phyloP scores from a whole-genome alignment of 2,888 invertebrate species.

The Coelogynopora nodosa region DNA sequence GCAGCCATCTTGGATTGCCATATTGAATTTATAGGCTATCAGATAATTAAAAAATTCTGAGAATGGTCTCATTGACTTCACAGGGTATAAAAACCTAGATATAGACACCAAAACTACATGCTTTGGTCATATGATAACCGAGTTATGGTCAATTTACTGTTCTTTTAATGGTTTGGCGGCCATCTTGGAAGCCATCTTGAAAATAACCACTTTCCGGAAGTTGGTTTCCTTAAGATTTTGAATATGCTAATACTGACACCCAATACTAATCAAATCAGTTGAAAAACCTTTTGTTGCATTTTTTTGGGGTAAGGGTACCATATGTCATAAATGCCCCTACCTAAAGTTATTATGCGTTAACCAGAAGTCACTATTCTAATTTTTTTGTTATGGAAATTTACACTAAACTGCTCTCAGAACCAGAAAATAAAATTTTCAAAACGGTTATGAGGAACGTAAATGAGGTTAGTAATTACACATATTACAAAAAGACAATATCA shows the following conservation, averaged over 20 bases:
- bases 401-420: too few species aligned
- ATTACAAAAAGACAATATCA: too few species aligned
- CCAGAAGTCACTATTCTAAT: too few species aligned
- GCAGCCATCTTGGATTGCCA: background rate
- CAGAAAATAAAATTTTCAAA: too few species aligned
- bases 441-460: too few species aligned
- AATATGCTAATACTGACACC: slow-evolving; percentile 28
- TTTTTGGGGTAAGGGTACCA: slow-evolving; percentile 27
- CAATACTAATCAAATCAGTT: slow-evolving; percentile 17
- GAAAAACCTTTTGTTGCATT: slow-evolving; percentile 12
- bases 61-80: slow-evolving; percentile 27
- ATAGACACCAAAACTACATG: slow-evolving; percentile 25
- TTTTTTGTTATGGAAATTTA: too few species aligned
- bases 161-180: slow-evolving; percentile 23
- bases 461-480: too few species aligned
- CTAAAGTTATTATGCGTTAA: too few species aligned
- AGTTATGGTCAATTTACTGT: slow-evolving; percentile 23
- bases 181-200: slow-evolving; percentile 28
- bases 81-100: slow-evolving; percentile 28
- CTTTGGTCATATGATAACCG: slow-evolving; percentile 24
- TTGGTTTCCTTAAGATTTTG: slow-evolving; percentile 31
- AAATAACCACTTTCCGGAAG: slow-evolving; percentile 31
- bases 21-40: slow-evolving; percentile 31
- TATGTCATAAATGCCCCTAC: slow-evolving; percentile 31
- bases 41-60: slow-evolving; percentile 22